These are phyloP conservation scores for Meloe dianella DNA, from an alignment of 2,888 invertebrate genomes.

Conservation along the genomic window DNA sequence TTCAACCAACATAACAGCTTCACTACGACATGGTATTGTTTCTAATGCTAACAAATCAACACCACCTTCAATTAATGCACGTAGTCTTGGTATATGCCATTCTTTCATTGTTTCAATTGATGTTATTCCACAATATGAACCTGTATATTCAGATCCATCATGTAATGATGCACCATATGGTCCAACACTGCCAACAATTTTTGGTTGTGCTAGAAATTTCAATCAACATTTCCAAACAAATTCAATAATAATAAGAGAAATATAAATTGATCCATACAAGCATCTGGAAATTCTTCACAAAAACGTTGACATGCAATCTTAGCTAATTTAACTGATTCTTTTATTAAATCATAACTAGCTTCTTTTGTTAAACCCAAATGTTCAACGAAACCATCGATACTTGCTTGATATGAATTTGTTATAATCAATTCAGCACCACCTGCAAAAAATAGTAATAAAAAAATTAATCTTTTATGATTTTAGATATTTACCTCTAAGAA, in stretches of 20 bases:
- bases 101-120: slow-evolving; percentile 69
- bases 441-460: slow-evolving; percentile 52
- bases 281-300: slow-evolving; percentile 57
- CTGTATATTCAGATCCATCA: slow-evolving; percentile 94
- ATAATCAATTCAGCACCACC: slow-evolving; percentile 88
- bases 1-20: slow-evolving; percentile 83
- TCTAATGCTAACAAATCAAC: slow-evolving; percentile 88
- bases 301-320: slow-evolving; percentile 72
- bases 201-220: slow-evolving; percentile 61
- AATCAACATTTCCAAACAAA: slow-evolving; percentile 19
- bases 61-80: slow-evolving; percentile 78
- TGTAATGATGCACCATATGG: slow-evolving; percentile 90
- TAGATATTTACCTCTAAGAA: slow-evolving; percentile 69
- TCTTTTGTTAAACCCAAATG: slow-evolving; percentile 73
- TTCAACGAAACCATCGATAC: slow-evolving; percentile 75
- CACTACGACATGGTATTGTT: slow-evolving; percentile 85
- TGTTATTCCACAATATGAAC: slow-evolving; percentile 75
- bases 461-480: neutral
- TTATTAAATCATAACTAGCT: slow-evolving; percentile 75
- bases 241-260: slow-evolving; percentile 5
- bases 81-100: slow-evolving; percentile 86
- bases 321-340: slow-evolving; percentile 75
- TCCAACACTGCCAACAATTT: slow-evolving; percentile 88
- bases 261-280: slow-evolving; percentile 39
- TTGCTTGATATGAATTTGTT: slow-evolving; percentile 91